These are phyloP conservation scores for Drosophila kuntzei DNA, from an alignment of 2,888 invertebrate genomes.

Conservation along the genomic window DNA sequence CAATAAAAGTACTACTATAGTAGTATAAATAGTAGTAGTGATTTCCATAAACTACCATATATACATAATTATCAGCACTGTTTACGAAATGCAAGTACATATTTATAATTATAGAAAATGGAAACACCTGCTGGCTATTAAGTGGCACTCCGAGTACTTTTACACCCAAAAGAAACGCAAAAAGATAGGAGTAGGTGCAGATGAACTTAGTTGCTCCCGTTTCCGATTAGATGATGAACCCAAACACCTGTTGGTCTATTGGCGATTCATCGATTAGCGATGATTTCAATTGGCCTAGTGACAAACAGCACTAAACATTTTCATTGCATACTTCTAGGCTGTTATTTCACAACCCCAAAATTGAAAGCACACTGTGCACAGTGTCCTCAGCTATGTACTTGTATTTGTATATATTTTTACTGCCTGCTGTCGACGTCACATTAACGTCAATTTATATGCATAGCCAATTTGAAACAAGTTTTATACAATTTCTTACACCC, in stretches of 20 bases:
- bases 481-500: constrained; percentile 85
- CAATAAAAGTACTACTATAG: no score
- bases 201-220: constrained; percentile 27
- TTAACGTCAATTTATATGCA: constrained; percentile 86
- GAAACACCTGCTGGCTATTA: constrained; percentile 10
- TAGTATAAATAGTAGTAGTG: background rate
- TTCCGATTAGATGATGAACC: constrained; percentile 23
- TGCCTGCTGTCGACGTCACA: constrained; percentile 70
- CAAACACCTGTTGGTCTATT: constrained; percentile 54
- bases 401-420: constrained; percentile 11
- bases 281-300: constrained; percentile 30
- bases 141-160: constrained; percentile 3
- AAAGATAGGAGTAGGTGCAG: constrained; percentile 48
- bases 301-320: constrained; percentile 10
- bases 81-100: background rate
- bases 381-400: constrained; percentile 18
- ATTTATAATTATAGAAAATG: background rate
- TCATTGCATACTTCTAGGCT: constrained; percentile 63
- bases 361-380: constrained; percentile 11
- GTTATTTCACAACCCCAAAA: constrained; percentile 19
- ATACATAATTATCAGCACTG: background rate
- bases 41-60: background rate
- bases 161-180: constrained; percentile 6
- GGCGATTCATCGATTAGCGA: constrained; percentile 50
- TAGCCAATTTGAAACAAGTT: constrained; percentile 85